These are phyloP conservation scores for Pelobates cultripes DNA, from an alignment of 2,797 vertebrate genomes.

Conservation along the genomic window DNA sequence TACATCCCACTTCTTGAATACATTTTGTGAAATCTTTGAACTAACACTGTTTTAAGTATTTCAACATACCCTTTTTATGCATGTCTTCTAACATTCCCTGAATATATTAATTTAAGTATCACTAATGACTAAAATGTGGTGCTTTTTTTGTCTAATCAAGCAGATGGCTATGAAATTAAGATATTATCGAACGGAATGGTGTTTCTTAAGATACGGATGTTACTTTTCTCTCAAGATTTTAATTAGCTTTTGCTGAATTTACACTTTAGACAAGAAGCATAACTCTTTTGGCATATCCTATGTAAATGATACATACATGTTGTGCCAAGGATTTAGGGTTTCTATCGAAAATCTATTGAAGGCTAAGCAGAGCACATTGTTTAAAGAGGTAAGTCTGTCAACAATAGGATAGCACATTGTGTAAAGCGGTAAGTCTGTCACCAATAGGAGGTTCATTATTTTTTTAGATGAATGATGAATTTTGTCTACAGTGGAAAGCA, in stretches of 20 bases:
- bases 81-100: slow-evolving; percentile 85
- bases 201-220: slow-evolving; percentile 78
- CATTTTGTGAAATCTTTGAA: slow-evolving; percentile 76
- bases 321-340: too few relatives aligned
- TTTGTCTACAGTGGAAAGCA: too few relatives aligned
- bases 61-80: slow-evolving; percentile 86
- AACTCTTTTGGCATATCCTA: not conserved
- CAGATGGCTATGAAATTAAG: slow-evolving; percentile 58
- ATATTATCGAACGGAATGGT: slow-evolving; percentile 65
- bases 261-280: slow-evolving; percentile 23
- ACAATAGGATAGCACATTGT: too few relatives aligned
- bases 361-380: not conserved
- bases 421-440: too few relatives aligned
- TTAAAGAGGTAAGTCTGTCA: not conserved
- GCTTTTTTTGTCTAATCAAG: slow-evolving; percentile 60
- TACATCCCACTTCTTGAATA: slow-evolving; percentile 91
- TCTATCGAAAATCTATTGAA: not conserved
- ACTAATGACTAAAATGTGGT: slow-evolving; percentile 66
- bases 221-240: slow-evolving; percentile 4
- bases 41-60: slow-evolving; percentile 84
- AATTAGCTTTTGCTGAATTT: not conserved
- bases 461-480: too few relatives aligned
- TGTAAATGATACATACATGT: not conserved
- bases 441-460: too few relatives aligned
- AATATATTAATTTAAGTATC: slow-evolving; percentile 59